These are phyloP conservation scores for Cryptocheilus praepositus DNA, from an alignment of 2,888 invertebrate genomes.

Conservation along the genomic window DNA sequence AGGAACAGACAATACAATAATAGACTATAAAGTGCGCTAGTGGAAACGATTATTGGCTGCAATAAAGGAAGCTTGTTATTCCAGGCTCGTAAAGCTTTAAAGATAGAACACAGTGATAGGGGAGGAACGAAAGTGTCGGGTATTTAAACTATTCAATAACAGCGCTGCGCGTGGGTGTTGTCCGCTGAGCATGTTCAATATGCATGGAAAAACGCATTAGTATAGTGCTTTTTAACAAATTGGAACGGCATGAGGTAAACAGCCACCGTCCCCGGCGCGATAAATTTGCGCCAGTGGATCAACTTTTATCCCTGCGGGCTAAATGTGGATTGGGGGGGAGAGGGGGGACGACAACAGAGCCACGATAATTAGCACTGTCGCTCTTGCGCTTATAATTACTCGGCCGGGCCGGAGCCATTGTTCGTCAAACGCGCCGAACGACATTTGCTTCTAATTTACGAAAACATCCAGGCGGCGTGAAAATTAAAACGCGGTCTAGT, in stretches of 20 bases:
- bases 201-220: slow-evolving; percentile 20
- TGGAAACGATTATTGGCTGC: no score
- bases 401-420: slow-evolving; percentile 6
- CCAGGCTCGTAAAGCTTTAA: no score
- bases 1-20: no score
- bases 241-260: slow-evolving; percentile 10
- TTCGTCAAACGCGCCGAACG: slow-evolving; percentile 15
- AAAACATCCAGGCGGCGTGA: slow-evolving; percentile 9
- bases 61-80: no score
- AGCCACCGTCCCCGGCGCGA: neutral
- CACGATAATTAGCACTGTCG: slow-evolving; percentile 29
- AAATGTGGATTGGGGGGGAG: neutral
- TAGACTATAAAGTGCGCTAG: no score
- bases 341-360: neutral
- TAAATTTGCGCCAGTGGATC: slow-evolving; percentile 15
- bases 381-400: slow-evolving; percentile 25
- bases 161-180: slow-evolving; percentile 16
- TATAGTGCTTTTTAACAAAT: slow-evolving; percentile 29
- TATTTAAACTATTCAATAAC: slow-evolving; percentile 31
- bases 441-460: slow-evolving; percentile 17
- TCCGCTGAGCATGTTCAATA: slow-evolving; percentile 15
- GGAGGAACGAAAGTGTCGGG: slow-evolving; percentile 7
- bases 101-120: no score
- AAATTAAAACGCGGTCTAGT: no score
- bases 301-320: slow-evolving; percentile 18